These are phyloP conservation scores for Geotrupes spiniger DNA, from an alignment of 2,888 invertebrate species.

Conservation along the genomic window DNA sequence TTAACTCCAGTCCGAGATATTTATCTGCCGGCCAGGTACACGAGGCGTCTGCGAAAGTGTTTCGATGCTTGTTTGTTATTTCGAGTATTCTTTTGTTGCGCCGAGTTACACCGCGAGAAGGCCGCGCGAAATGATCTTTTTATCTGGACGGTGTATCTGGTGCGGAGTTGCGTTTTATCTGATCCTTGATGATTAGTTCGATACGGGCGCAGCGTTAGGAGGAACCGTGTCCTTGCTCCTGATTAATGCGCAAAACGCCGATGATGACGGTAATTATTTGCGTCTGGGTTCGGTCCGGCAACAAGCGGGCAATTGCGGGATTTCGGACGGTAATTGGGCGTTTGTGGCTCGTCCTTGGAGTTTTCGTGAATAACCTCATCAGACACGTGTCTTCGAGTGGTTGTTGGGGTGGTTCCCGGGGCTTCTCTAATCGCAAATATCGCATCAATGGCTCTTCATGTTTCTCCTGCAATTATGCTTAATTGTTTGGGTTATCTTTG, in stretches of 20 bases:
- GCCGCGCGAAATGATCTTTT: constrained; percentile 16
- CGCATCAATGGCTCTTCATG: too few relatives aligned
- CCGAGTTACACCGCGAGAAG: constrained; percentile 15
- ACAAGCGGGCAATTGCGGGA: too few relatives aligned
- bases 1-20: constrained; percentile 22
- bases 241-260: too few relatives aligned
- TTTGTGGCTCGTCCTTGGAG: constrained; percentile 1
- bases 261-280: too few relatives aligned
- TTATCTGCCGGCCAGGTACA: constrained; percentile 21
- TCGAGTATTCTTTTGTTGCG: constrained; percentile 19
- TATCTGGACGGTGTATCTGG: constrained; percentile 4
- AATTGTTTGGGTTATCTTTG: too few relatives aligned
- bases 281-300: too few relatives aligned
- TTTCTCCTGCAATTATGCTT: too few relatives aligned
- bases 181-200: neutral
- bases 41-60: constrained; percentile 19
- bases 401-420: too few relatives aligned
- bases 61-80: constrained; percentile 21
- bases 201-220: neutral
- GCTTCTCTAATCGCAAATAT: too few relatives aligned
- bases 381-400: constrained; percentile 8
- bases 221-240: too few relatives aligned
- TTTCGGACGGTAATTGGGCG: constrained; percentile 4
- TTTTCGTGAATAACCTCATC: constrained; percentile 12
- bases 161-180: constrained; percentile 5